Base-by-base conservation (phyloP, 2,113 vertebrate species). In the Hucho hucho region DNA sequence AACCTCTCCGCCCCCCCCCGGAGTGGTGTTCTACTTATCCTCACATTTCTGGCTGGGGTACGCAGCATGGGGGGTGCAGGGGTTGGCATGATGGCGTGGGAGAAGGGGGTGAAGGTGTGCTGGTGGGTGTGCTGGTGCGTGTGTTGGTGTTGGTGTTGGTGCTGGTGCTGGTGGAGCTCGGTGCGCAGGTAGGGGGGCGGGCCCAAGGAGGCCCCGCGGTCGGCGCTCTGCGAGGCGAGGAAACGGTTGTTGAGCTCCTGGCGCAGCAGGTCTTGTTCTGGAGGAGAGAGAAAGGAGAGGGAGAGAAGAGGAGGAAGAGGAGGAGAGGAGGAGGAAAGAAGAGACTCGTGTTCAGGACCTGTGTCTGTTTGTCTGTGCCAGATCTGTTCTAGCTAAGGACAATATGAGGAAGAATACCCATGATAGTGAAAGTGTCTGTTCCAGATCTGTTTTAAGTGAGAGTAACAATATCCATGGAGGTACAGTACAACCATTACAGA, bases 11-110 rank as follows among this genome's bases (percentile, higher is more conserved):
- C 24, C 12, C 3, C 9, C 9, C 28, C 47, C 69, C 16, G 4
- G 58, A 91, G 89, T 80, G 85, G 95, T 80, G 92, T 91, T 95
- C 93, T 93, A 95, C 96, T 96, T 93, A 96, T 97, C 96, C 97
- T 98, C 96, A 97, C 97, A 94, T 96, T 97, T 97, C 96, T 95
- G 95, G 94, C 95, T 92, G 96, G 95, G 95, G 95, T 98, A 98
- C 97, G 96, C 96, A 98, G 97, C 97, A 98, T 97, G 94, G 97
- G 96, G 20, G 97, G 97, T 95, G 97, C 97, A 86, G 97, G 97
- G 89, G 97, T 98, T 77, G 97, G 97, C 97, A 99, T 98, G 95
- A 98, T 96, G 92, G 96, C 95, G 95, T 98, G 97, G 70, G 97
- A 97, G 86, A 98, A 99, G 68, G 97, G 97, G 16, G 97, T 98